phyloP scores from a whole-genome alignment of 2,113 vertebrate genomes.

The Myanophis thanlyinensis region DNA sequence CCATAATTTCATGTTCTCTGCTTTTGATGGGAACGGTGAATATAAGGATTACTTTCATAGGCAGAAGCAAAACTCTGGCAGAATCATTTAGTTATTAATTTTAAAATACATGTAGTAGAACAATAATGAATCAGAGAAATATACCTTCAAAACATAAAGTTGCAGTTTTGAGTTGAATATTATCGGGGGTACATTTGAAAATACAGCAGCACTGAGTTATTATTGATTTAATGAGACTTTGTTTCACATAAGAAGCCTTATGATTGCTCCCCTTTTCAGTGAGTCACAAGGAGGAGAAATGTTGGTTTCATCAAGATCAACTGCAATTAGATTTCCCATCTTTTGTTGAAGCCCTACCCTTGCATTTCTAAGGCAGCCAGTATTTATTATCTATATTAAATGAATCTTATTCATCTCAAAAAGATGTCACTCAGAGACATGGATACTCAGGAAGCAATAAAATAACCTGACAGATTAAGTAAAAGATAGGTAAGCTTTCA shows the following conservation, averaged over 20 bases:
- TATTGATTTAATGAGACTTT: background rate
- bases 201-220: background rate
- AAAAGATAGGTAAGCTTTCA: background rate
- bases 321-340: background rate
- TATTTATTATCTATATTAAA: background rate
- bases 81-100: background rate
- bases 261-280: background rate
- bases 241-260: background rate
- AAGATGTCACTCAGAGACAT: background rate
- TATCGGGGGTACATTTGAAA: background rate
- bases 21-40: conserved; percentile 13
- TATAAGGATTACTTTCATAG: background rate
- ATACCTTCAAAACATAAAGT: background rate
- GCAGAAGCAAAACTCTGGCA: background rate
- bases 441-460: background rate
- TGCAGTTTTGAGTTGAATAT: background rate
- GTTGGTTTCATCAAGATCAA: background rate
- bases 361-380: conserved; percentile 22
- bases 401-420: background rate
- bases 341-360: background rate
- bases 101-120: background rate
- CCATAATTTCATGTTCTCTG: conserved; percentile 46
- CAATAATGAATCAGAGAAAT: background rate
- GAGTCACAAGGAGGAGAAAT: background rate
- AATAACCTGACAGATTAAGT: background rate